Evolutionary conservation across 1,140 invertebrate genomes (phyloP).

Genomic region (Bombus pyrosoma): DNA sequence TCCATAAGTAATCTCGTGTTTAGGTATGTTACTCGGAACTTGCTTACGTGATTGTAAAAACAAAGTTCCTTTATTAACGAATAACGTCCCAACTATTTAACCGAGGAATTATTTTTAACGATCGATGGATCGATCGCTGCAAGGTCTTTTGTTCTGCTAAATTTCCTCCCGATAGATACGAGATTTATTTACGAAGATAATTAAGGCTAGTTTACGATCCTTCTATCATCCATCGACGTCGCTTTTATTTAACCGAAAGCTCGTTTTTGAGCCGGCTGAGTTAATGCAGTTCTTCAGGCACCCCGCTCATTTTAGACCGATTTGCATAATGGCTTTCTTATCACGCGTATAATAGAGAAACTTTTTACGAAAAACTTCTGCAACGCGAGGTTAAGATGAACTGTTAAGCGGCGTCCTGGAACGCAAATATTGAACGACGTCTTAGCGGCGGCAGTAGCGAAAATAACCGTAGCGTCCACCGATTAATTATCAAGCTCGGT

Average conservation of each 20-base stretch:
- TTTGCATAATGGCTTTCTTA: constrained; percentile 29
- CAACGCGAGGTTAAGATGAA: neutral
- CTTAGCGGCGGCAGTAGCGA: too few relatives aligned
- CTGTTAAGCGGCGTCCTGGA: neutral
- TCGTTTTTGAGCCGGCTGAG: neutral
- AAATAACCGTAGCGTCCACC: neutral
- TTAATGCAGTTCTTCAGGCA: constrained; percentile 3
- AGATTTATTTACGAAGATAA: neutral
- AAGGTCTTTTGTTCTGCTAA: too few relatives aligned
- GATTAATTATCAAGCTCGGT: neutral
- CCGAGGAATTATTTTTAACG: too few relatives aligned
- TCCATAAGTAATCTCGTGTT: neutral
- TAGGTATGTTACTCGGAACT: too few relatives aligned
- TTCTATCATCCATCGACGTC: neutral
- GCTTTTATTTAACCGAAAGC: neutral
- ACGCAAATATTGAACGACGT: neutral
- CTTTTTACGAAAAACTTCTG: neutral
- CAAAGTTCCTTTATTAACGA: too few relatives aligned
- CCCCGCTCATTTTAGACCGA: neutral
- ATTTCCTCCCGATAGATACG: too few relatives aligned
- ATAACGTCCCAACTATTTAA: too few relatives aligned
- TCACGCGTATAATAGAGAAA: neutral
- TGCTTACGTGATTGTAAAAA: too few relatives aligned
- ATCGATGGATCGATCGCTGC: too few relatives aligned
- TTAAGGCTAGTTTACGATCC: neutral